These are phyloP conservation scores for Eriosoma lanigerum DNA, from an alignment of 1,140 invertebrate genomes.

Conservation along the genomic window DNA sequence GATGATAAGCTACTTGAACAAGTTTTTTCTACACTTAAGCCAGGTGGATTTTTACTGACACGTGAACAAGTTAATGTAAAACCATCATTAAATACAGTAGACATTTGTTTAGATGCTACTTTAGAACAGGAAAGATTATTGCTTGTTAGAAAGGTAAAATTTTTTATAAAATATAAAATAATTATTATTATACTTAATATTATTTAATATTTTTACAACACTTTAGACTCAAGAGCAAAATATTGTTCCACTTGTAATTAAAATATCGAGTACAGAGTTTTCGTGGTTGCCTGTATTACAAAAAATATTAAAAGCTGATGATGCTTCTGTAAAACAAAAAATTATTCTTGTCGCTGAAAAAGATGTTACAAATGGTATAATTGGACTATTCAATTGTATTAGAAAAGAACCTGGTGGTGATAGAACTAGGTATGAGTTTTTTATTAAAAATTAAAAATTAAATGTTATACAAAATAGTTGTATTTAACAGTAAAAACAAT, in stretches of 20 bases:
- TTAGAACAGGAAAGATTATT: conserved; percentile 46
- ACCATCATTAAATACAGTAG: conserved; percentile 31
- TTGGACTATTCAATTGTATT: conserved; percentile 81
- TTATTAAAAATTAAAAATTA: neutral
- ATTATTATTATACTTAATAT: too few relatives aligned
- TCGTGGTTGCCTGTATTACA: conserved; percentile 64
- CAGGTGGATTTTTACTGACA: conserved; percentile 61
- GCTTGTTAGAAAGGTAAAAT: conserved; percentile 52
- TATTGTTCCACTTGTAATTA: conserved; percentile 54
- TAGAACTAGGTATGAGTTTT: conserved; percentile 57
- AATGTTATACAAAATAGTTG: too few relatives aligned
- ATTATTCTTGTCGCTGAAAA: conserved; percentile 66
- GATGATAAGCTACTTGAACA: conserved; percentile 54
- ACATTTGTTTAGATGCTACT: conserved; percentile 41
- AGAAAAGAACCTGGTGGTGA: conserved; percentile 70
- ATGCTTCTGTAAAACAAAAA: conserved; percentile 57
- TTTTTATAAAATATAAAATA: too few relatives aligned
- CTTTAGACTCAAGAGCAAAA: conserved; percentile 37
- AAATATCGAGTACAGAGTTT: conserved; percentile 58
- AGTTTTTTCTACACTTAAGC: conserved; percentile 56
- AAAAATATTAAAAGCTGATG: conserved; percentile 62
- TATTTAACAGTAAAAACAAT: too few relatives aligned
- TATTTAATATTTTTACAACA: too few relatives aligned
- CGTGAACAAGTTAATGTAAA: conserved; percentile 57
- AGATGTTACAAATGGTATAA: conserved; percentile 71